Evolutionary conservation across 53 echinoderm and acorn worm species (phyloP).

Genomic region (Actinopyga echinites): DNA sequence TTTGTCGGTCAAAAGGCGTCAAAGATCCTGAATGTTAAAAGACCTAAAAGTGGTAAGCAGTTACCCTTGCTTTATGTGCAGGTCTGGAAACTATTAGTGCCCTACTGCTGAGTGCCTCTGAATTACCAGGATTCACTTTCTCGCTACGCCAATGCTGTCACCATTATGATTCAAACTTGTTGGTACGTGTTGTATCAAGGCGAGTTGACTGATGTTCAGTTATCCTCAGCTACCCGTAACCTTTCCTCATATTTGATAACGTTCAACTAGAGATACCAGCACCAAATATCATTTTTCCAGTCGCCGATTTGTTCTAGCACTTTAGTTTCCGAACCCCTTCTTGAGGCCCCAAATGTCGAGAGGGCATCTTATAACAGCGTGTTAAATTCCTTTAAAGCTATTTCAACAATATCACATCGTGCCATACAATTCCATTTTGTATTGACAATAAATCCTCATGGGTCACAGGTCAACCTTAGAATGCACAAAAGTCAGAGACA

Average conservation of each 20-base stretch:
- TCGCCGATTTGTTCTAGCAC: neutral
- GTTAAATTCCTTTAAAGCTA: conserved; percentile 32
- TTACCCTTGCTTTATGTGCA: too few species aligned
- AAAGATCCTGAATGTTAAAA: too few species aligned
- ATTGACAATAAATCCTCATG: conserved; percentile 26
- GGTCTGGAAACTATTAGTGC: too few species aligned
- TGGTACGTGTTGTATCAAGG: too few species aligned
- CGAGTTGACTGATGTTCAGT: too few species aligned
- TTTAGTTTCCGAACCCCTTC: neutral
- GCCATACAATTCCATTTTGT: conserved; percentile 30
- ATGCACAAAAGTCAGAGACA: conserved; percentile 35
- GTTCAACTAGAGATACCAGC: neutral
- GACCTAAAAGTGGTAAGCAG: too few species aligned
- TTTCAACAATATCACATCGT: conserved; percentile 21
- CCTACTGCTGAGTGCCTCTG: too few species aligned
- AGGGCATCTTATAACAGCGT: conserved; percentile 26
- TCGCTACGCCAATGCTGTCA: too few species aligned
- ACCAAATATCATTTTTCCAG: conserved; percentile 21
- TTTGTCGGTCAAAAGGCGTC: too few species aligned
- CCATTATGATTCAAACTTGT: too few species aligned
- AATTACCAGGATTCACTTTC: too few species aligned
- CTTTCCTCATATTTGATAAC: neutral
- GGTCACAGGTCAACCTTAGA: conserved; percentile 29
- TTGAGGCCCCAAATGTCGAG: conserved; percentile 25
- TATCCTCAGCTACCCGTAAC: neutral